Evolutionary conservation across 2,888 invertebrate species (phyloP), one percentile per base, ranked within the genome.

Genomic region (Pyralis farinalis): DNA sequence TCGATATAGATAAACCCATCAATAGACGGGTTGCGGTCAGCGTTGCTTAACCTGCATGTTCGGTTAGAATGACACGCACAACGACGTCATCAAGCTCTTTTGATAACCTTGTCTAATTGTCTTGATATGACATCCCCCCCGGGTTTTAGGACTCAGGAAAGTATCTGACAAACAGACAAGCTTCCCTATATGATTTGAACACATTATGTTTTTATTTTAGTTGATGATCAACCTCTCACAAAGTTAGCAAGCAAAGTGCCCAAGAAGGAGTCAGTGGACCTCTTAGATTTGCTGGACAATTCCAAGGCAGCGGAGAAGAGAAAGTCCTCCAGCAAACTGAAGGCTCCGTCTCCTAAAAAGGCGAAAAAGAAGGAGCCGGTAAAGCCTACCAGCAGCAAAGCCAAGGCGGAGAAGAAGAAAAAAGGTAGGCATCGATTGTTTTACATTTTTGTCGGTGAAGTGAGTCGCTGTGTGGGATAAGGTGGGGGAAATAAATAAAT

Each of bases 181-280:
- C n/a, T 27, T 27, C 7, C 7, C 7, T 27, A 27, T 27, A 27
- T 3, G 16, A 30, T 20, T 12, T 11, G 10, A 10, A 29, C 29
- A 20, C 1, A 1, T 7, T 35, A 25, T 12, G 4, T 35, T 35
- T 45, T 3, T 28, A 12, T 79, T 72, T 10, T 64, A 88, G 87
- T 86, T 40, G 87, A 88, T 45, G 76, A 88, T 47, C 69, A 85
- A 46, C 87, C 87, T 0, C 61, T 88, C 7, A 84, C 77, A 22
- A 80, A 71, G 40, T 51, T 87, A 16, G 87, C 85, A 0, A 76
- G 63, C 29, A 84, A 78, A 66, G 55, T 76, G 21, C 85, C 86
- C 33, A 87, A 87, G 55, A 84, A 82, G 51, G 87, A 86, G 33
- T 50, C 74, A 0, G 75, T 78, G 0, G 81, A 85, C 39, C 33